Conservation (phyloP, 2,888 invertebrate genomes). For the Ormyrus rosae region DNA sequence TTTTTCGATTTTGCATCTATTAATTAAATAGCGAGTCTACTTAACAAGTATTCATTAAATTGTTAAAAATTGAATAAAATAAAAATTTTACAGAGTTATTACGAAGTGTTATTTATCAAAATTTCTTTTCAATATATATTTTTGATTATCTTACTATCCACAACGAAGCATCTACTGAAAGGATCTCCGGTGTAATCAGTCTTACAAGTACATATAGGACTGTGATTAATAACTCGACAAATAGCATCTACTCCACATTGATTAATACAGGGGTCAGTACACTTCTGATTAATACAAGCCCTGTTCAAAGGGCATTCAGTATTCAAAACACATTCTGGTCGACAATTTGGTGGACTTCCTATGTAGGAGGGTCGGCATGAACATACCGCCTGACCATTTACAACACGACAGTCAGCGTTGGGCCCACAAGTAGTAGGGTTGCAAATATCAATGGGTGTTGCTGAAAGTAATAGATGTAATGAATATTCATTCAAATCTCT, state of each 20-base stretch:
- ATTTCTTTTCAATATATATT: background rate
- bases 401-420: slow-evolving; percentile 78
- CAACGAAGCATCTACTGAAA: slow-evolving; percentile 80
- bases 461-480: no score
- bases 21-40: no score
- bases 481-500: no score
- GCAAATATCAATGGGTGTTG: slow-evolving; percentile 77
- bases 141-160: slow-evolving; percentile 66
- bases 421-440: slow-evolving; percentile 84
- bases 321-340: slow-evolving; percentile 77
- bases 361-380: slow-evolving; percentile 76
- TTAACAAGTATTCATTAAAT: no score
- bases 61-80: no score
- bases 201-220: slow-evolving; percentile 86
- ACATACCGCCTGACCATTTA: slow-evolving; percentile 77
- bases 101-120: no score
- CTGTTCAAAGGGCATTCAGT: slow-evolving; percentile 77
- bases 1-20: no score
- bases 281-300: slow-evolving; percentile 78
- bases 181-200: slow-evolving; percentile 85
- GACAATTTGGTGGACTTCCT: slow-evolving; percentile 77
- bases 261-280: slow-evolving; percentile 77
- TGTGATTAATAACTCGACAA: slow-evolving; percentile 86
- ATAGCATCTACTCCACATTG: slow-evolving; percentile 82
- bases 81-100: no score